A percentile compares a stretch with the other conserved stretches of the same genome.
Evolutionary conservation across 1,140 invertebrate species (phyloP).

Genomic region (Drosophila grimshawi): DNA sequence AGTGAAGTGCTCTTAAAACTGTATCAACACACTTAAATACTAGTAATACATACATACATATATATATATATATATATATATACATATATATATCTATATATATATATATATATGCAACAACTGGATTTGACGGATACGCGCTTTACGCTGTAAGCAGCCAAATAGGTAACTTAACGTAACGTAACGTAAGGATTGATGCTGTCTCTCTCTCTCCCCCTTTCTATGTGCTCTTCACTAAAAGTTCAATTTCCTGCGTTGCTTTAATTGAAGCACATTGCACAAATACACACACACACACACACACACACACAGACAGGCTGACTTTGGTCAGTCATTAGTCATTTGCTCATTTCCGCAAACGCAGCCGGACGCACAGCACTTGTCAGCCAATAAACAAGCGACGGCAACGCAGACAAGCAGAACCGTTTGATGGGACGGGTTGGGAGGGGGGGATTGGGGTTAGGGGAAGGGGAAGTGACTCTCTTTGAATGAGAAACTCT

Average conservation of each 20-base stretch:
- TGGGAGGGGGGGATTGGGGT: not conserved
- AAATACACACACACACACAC: constrained; percentile 44
- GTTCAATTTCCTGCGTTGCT: constrained; percentile 80
- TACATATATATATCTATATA: too few relatives aligned
- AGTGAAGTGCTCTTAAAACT: constrained; percentile 72
- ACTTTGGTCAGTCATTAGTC: constrained; percentile 79
- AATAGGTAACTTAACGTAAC: constrained; percentile 53
- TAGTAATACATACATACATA: not conserved
- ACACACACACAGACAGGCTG: constrained; percentile 5
- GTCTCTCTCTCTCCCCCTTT: not conserved
- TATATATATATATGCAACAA: constrained; percentile 63
- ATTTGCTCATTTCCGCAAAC: constrained; percentile 80
- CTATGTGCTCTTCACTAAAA: constrained; percentile 60
- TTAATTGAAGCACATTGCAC: constrained; percentile 79
- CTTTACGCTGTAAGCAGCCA: constrained; percentile 52
- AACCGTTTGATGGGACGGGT: not conserved
- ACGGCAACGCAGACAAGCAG: constrained; percentile 25
- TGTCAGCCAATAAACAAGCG: constrained; percentile 80
- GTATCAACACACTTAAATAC: constrained; percentile 27
- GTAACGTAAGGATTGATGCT: constrained; percentile 45
- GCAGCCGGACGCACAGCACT: constrained; percentile 80
- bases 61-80: too few relatives aligned
- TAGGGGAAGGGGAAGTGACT: not conserved
- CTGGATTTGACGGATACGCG: constrained; percentile 69
- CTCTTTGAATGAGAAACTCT: constrained; percentile 38